Conservation (phyloP, 2,797 vertebrate species). For the Paedocypris micromegethes region DNA sequence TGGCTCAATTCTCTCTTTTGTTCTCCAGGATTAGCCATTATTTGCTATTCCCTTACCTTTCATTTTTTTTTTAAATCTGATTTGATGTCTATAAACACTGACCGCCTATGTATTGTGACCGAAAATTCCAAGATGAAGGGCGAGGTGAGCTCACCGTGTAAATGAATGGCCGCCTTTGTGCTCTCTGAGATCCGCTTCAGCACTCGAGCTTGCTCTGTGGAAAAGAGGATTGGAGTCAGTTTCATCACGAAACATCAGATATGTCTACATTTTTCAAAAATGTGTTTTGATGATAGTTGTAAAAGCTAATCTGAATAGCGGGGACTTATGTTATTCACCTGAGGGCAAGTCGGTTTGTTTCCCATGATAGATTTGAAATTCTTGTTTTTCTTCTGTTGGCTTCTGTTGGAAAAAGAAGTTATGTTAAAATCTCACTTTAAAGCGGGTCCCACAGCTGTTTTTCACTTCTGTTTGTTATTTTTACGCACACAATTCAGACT, state of each 20-base stretch:
- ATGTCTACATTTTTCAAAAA: background rate
- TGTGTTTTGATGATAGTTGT: background rate
- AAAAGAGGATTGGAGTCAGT: slow-evolving; percentile 10
- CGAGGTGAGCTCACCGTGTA: slow-evolving; percentile 45
- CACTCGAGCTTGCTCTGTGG: slow-evolving; percentile 21
- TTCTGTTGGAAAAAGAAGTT: slow-evolving; percentile 25
- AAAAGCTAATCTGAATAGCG: background rate
- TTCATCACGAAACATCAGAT: slow-evolving; percentile 1
- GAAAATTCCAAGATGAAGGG: slow-evolving; percentile 2
- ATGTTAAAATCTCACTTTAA: slow-evolving; percentile 1
- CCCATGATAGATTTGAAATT: rapidly evolving
- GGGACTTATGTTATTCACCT: slow-evolving; percentile 12
- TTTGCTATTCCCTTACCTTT: too few relatives aligned
- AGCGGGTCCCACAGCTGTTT: background rate
- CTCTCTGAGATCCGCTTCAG: slow-evolving; percentile 35
- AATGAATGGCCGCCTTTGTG: slow-evolving; percentile 51
- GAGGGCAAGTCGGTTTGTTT: background rate
- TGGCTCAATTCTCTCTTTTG: too few relatives aligned
- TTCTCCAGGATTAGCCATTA: too few relatives aligned
- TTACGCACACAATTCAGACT: slow-evolving; percentile 42
- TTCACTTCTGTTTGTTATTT: background rate
- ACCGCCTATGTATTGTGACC: background rate
- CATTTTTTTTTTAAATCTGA: too few relatives aligned
- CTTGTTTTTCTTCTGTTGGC: background rate
- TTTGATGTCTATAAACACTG: too few relatives aligned